Conservation (phyloP, 2,113 vertebrate species). For the Sminthopsis crassicaudata region DNA sequence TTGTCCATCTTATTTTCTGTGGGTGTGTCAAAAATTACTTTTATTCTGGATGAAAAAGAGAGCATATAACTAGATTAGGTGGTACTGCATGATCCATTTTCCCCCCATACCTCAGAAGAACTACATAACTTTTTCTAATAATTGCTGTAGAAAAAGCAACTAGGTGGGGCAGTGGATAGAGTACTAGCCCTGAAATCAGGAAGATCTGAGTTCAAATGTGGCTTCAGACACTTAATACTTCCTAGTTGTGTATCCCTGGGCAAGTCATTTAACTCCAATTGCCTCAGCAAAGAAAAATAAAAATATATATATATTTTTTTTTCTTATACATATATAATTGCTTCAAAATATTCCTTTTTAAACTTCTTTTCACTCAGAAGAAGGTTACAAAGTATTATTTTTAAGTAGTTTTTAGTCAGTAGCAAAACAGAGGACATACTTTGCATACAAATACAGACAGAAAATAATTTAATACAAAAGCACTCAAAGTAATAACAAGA, state of each 20-base stretch:
- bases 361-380: slow-evolving; percentile 85
- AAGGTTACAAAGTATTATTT: slow-evolving; percentile 88
- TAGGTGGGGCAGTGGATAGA: no score
- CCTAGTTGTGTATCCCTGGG: no score
- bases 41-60: slow-evolving; percentile 91
- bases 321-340: slow-evolving; percentile 17
- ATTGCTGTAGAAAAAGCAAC: slow-evolving; percentile 75
- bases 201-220: no score
- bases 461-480: slow-evolving; percentile 84
- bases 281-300: no score
- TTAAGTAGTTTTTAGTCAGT: slow-evolving; percentile 84
- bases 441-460: slow-evolving; percentile 85
- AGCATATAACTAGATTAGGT: slow-evolving; percentile 87
- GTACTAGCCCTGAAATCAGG: no score
- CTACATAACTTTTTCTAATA: slow-evolving; percentile 84
- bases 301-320: no score
- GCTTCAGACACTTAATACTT: no score
- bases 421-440: slow-evolving; percentile 84
- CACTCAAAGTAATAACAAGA: slow-evolving; percentile 81
- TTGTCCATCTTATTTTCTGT: no score
- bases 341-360: slow-evolving; percentile 84
- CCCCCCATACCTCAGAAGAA: slow-evolving; percentile 88
- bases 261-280: no score
- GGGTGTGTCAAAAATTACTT: slow-evolving; percentile 84
- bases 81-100: slow-evolving; percentile 87